Evolutionary conservation across 2,113 vertebrate species (phyloP).

Genomic region (Thunnus thynnus): DNA sequence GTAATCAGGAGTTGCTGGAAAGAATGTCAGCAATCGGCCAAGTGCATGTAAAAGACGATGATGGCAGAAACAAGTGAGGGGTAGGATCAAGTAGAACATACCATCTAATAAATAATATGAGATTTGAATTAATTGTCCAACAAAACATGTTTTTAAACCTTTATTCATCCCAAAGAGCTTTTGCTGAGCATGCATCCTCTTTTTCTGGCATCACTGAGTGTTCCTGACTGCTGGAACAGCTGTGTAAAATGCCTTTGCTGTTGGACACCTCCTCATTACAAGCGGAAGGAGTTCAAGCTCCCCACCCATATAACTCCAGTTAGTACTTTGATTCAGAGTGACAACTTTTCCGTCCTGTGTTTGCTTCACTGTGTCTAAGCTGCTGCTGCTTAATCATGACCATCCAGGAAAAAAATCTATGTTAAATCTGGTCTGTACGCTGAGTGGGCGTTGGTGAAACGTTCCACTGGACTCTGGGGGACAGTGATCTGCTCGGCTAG

Average conservation of each 20-base stretch:
- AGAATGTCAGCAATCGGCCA: slow-evolving; percentile 79
- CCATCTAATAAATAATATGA: not conserved
- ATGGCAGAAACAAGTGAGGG: slow-evolving; percentile 21
- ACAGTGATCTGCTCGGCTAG: slow-evolving; percentile 36
- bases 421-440: slow-evolving; percentile 24
- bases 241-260: not conserved
- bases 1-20: slow-evolving; percentile 78
- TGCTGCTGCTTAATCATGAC: slow-evolving; percentile 35
- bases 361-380: slow-evolving; percentile 12
- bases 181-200: not conserved
- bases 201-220: not conserved
- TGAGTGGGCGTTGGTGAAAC: slow-evolving; percentile 54
- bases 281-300: slow-evolving; percentile 1
- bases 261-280: slow-evolving; percentile 27
- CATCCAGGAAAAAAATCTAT: slow-evolving; percentile 36
- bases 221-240: slow-evolving; percentile 29
- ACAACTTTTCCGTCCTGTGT: slow-evolving; percentile 24
- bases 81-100: slow-evolving; percentile 9
- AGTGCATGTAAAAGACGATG: slow-evolving; percentile 49
- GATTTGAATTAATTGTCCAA: slow-evolving; percentile 10
- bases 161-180: not conserved
- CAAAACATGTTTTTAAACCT: not conserved
- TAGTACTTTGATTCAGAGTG: slow-evolving; percentile 5
- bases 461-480: slow-evolving; percentile 44
- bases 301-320: slow-evolving; percentile 1